Percentiles rank a stretch among this genome's conserved stretches.
Evolutionary conservation across 2,797 vertebrate genomes (phyloP).

Genomic region (Gymnopithys bicolor): DNA sequence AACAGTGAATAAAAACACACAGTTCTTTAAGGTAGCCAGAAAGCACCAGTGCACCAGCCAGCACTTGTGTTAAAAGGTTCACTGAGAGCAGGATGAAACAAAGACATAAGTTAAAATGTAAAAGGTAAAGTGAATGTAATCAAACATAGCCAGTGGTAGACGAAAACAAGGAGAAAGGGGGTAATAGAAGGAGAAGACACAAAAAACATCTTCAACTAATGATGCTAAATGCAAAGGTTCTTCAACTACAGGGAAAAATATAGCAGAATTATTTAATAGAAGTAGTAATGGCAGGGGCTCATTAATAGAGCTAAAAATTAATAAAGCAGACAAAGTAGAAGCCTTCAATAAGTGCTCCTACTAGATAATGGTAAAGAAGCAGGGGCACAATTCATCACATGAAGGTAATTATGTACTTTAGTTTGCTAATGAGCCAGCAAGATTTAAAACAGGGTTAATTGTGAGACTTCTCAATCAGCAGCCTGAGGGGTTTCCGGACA

Average conservation of each 20-base stretch:
- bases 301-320: slow-evolving; percentile 54
- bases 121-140: background rate
- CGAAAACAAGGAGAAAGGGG: background rate
- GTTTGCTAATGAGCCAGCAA: slow-evolving; percentile 14
- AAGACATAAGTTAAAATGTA: background rate
- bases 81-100: background rate
- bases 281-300: background rate
- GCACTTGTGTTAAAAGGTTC: background rate
- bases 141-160: background rate
- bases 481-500: background rate
- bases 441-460: background rate
- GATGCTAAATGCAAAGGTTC: background rate
- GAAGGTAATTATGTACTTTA: slow-evolving; percentile 34
- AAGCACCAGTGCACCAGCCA: background rate
- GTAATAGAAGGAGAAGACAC: background rate
- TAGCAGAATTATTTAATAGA: background rate
- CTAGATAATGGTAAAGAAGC: slow-evolving; percentile 27
- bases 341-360: slow-evolving; percentile 41
- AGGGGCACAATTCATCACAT: background rate
- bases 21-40: background rate
- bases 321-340: slow-evolving; percentile 34
- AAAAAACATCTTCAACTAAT: background rate
- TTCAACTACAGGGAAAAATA: background rate
- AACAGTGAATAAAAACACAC: background rate
- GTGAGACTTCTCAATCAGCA: background rate